phyloP scores from a whole-genome alignment of 2,113 vertebrate species.

The Mus spicilegus region DNA sequence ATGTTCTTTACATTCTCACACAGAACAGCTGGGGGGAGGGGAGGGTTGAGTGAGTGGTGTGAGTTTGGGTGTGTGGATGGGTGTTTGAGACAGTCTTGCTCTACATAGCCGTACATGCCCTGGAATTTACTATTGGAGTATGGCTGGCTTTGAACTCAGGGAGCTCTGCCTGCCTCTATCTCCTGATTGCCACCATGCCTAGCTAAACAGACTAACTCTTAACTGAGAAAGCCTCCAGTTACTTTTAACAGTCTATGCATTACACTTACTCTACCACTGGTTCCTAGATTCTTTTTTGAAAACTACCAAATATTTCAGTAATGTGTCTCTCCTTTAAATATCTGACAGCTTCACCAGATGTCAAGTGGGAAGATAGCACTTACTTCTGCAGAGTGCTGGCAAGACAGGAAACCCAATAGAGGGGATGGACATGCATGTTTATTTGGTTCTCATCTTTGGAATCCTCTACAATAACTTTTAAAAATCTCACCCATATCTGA shows the following conservation, averaged over 20 bases:
- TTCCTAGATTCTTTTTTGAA: slow-evolving; percentile 50
- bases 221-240: background rate
- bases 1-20: background rate
- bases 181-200: background rate
- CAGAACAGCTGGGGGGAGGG: background rate
- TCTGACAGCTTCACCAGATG: slow-evolving; percentile 52
- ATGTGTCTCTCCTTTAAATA: slow-evolving; percentile 37
- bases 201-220: background rate
- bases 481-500: background rate
- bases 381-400: background rate
- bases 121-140: background rate
- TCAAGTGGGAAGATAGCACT: background rate
- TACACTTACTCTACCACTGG: background rate
- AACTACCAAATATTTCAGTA: slow-evolving; percentile 56
- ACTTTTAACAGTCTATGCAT: slow-evolving; percentile 7
- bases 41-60: too few species aligned
- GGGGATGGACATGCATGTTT: too few species aligned
- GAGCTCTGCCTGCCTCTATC: background rate
- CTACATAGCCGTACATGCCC: background rate
- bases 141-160: background rate
- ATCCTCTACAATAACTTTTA: background rate
- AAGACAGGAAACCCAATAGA: background rate
- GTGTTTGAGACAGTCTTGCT: background rate
- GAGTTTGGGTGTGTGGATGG: background rate
- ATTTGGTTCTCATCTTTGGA: background rate